Percentiles rank a stretch among this genome's conserved stretches.
phyloP scores from a whole-genome alignment of 2,113 vertebrate genomes.

The Epinephelus lanceolatus region DNA sequence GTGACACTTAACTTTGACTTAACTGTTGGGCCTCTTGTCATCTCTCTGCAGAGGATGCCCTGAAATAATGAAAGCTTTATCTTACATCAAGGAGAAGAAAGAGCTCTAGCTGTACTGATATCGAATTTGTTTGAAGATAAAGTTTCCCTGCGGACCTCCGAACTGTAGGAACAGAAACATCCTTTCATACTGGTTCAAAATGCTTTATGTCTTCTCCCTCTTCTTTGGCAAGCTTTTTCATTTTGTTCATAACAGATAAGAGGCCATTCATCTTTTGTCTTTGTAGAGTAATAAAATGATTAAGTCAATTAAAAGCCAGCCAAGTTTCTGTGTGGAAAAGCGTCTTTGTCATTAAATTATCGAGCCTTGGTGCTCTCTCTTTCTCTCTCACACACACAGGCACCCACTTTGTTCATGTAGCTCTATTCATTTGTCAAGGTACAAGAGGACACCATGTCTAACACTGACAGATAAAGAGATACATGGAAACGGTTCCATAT shows the following conservation, averaged over 20 bases:
- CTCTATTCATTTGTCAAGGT: conserved; percentile 29
- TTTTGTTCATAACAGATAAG: conserved; percentile 75
- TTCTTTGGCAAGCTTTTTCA: conserved; percentile 64
- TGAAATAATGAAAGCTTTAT: conserved; percentile 63
- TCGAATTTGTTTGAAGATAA: conserved; percentile 71
- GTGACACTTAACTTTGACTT: conserved; percentile 11
- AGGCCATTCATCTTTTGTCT: conserved; percentile 77
- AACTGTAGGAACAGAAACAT: conserved; percentile 42
- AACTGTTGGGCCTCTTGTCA: conserved; percentile 23
- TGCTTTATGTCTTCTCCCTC: conserved; percentile 49
- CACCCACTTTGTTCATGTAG: conserved; percentile 37
- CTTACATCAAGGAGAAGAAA: conserved; percentile 58
- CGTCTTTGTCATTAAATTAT: conserved; percentile 62
- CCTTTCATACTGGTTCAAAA: conserved; percentile 48
- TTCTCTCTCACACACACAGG: conserved; percentile 4
- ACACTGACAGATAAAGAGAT: conserved; percentile 35
- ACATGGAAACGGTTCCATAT: not conserved
- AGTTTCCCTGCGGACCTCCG: conserved; percentile 64
- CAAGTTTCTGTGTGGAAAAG: conserved; percentile 60
- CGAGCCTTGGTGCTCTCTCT: conserved; percentile 42
- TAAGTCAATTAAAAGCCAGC: conserved; percentile 77
- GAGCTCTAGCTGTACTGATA: conserved; percentile 50
- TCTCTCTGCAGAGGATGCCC: conserved; percentile 20
- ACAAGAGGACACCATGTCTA: conserved; percentile 45
- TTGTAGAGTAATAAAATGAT: conserved; percentile 76